Evolutionary conservation across 2,797 vertebrate genomes (phyloP), one percentile per base, ranked within the genome.

Genomic region (Phaenicophaeus curvirostris): DNA sequence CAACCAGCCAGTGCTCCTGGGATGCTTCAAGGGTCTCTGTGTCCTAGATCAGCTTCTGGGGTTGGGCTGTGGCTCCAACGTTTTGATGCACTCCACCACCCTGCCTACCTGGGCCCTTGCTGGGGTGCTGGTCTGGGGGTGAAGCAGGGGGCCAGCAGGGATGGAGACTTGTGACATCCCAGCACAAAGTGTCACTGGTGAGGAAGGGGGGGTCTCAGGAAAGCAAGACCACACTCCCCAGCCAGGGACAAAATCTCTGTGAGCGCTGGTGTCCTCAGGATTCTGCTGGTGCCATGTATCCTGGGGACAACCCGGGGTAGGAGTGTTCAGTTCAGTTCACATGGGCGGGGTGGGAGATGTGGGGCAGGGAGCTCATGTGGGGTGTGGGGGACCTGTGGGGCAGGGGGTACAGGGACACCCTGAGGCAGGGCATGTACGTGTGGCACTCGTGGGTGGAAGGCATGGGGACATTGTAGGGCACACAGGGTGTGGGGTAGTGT

Each of bases 391-490:
- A 27, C 17, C 2, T 1, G 27, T 27, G 46, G 46, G 48, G 11
- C n/a, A 14, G 9, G 59, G 42, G 8, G 23, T 28, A 31, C 17
- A 5, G 33, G 41, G 76, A 11, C 72, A 33, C 13, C 8, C 33
- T 1, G 44, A 10, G 28, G 9, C 6, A 5, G n/a, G 9, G n/a
- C 28, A 44, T 0, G 44, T n/a, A 1, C 6, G 10, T 2, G 58
- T 6, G 46, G 57, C 57, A 5, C 33, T 1, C 5, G 17, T 5
- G 4, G 39, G 59, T 13, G 33, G 44, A 2, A 15, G 31, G 14
- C 8, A 1, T 2, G 2, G 51, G 50, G 41, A 46, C 44, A 5
- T 1, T 0, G 27, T 14, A 53, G 39, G 9, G 51, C 66, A 7
- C 76, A 65, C 41, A 55, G 66, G 5, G 11, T 23, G 19, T 9